A percentile compares a stretch with the other conserved stretches of the same genome.
Evolutionary conservation across 2,797 vertebrate species (phyloP).

Genomic region (Garrulus glandarius): DNA sequence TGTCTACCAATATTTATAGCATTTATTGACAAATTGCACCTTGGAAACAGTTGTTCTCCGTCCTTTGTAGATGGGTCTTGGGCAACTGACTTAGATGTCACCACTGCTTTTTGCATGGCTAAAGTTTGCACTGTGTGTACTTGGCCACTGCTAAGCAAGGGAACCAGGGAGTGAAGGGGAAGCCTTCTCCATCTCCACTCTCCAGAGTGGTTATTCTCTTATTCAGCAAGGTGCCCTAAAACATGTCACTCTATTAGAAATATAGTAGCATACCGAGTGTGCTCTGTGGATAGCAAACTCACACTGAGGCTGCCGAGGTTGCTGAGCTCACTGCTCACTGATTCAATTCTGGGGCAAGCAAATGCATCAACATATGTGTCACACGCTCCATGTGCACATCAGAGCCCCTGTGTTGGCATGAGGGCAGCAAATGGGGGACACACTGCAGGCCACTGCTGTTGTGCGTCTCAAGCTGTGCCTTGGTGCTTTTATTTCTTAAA

Average conservation of each 20-base stretch:
- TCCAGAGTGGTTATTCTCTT: neutral
- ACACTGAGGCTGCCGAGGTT: fast-evolving
- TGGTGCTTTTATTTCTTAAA: neutral
- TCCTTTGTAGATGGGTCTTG: neutral
- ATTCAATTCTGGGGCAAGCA: neutral
- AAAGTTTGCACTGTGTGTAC: neutral
- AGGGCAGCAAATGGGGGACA: neutral
- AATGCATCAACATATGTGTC: fast-evolving
- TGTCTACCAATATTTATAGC: neutral
- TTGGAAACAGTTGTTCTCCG: neutral
- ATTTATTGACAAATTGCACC: neutral
- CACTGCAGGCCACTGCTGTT: neutral
- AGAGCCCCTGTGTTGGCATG: neutral
- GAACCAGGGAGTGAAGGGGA: neutral
- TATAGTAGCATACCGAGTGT: fast-evolving
- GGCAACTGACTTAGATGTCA: neutral
- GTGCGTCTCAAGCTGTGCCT: neutral
- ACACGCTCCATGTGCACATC: fast-evolving
- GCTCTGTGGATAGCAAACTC: neutral
- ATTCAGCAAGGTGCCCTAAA: neutral
- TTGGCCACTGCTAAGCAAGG: neutral
- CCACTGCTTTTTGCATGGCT: fast-evolving
- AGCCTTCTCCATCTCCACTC: neutral
- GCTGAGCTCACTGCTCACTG: neutral
- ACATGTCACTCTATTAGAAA: neutral